Evolutionary conservation across 2,888 invertebrate genomes (phyloP).

Genomic region (Ischnus inquisitorius): DNA sequence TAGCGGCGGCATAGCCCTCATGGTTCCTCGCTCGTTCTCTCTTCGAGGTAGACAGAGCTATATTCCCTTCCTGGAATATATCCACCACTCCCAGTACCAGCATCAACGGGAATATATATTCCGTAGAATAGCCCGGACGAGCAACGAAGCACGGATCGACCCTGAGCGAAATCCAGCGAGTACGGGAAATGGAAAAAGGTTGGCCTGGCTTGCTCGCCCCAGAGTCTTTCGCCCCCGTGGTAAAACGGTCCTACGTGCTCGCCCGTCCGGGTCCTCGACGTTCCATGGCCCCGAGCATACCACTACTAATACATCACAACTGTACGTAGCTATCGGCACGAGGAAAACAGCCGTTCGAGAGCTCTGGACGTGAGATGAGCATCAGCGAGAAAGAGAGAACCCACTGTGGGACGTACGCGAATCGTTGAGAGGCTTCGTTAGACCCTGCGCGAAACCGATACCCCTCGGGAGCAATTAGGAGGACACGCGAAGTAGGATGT

Average conservation of each 20-base stretch:
- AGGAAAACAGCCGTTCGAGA: slow-evolving; percentile 16
- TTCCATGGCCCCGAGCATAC: slow-evolving; percentile 55
- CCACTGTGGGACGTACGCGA: background rate
- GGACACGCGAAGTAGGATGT: slow-evolving; percentile 55
- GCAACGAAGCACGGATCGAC: slow-evolving; percentile 37
- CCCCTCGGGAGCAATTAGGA: slow-evolving; percentile 65
- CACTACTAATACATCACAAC: background rate
- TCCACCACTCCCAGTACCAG: slow-evolving; percentile 42
- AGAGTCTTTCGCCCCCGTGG: slow-evolving; percentile 41
- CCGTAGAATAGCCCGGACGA: slow-evolving; percentile 50
- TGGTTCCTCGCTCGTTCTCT: slow-evolving; percentile 57
- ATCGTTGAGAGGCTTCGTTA: slow-evolving; percentile 65
- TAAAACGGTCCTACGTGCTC: slow-evolving; percentile 65
- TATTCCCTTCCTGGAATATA: slow-evolving; percentile 51
- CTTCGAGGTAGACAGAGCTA: slow-evolving; percentile 17
- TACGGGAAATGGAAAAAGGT: slow-evolving; percentile 62
- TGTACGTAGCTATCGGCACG: slow-evolving; percentile 7
- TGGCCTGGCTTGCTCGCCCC: slow-evolving; percentile 27
- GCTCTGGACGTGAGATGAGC: slow-evolving; percentile 33
- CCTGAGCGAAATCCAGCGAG: slow-evolving; percentile 56
- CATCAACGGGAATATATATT: slow-evolving; percentile 63
- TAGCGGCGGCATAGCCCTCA: slow-evolving; percentile 48
- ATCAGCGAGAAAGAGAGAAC: slow-evolving; percentile 45
- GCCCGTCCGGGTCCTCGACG: slow-evolving; percentile 39
- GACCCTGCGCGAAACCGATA: slow-evolving; percentile 62